Conservation (phyloP, 2,113 vertebrate species). For the Syngnathoides biaculeatus region DNA sequence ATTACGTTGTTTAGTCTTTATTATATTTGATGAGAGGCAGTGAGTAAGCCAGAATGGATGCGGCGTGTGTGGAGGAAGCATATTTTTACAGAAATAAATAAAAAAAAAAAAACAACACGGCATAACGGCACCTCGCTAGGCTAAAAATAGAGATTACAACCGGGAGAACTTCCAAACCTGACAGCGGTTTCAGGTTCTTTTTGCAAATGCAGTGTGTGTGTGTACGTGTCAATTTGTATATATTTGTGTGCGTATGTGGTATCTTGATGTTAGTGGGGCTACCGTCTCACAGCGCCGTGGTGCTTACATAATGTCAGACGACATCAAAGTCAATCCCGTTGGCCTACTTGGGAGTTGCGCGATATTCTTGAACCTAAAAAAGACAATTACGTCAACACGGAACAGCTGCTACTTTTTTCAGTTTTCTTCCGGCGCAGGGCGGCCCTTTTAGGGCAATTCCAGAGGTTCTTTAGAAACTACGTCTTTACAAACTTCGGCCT, state of each 20-base stretch:
- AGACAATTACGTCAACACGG: neutral
- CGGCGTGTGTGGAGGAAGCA: neutral
- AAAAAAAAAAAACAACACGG: conserved; percentile 9
- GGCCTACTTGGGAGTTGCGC: conserved; percentile 33
- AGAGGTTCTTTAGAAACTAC: neutral
- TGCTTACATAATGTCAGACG: conserved; percentile 26
- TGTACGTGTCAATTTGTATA: conserved; percentile 33
- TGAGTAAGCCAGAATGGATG: neutral
- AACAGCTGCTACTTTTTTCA: neutral
- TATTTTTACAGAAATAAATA: neutral
- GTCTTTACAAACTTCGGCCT: neutral
- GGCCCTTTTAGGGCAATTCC: neutral
- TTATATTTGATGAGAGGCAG: neutral
- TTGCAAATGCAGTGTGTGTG: conserved; percentile 42
- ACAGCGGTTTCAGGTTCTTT: conserved; percentile 45
- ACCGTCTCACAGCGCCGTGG: conserved; percentile 30
- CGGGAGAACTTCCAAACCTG: conserved; percentile 38
- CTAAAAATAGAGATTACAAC: conserved; percentile 52
- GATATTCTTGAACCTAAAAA: neutral
- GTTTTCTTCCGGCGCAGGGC: neutral
- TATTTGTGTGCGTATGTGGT: conserved; percentile 40
- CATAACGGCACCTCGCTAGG: conserved; percentile 9
- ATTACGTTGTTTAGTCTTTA: neutral
- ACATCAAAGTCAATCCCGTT: conserved; percentile 15
- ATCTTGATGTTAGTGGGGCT: conserved; percentile 29